Percentiles rank a stretch among this genome's conserved stretches.
Conservation (phyloP, 1,140 invertebrate species). For the Hycleus cichorii region DNA sequence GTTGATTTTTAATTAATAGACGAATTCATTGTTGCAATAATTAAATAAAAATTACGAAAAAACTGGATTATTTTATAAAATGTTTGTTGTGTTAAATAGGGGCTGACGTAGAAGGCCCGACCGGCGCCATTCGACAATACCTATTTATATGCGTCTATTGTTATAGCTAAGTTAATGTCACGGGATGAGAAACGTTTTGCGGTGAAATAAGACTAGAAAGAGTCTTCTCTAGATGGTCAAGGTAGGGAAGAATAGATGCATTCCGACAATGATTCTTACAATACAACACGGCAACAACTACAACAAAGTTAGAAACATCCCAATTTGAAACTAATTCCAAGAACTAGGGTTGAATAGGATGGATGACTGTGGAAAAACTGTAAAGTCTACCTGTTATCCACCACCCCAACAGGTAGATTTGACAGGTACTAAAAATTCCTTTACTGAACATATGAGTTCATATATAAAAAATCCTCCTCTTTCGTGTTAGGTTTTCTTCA, state of each 20-base stretch:
- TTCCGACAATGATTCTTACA: conserved; percentile 11
- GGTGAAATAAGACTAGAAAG: conserved; percentile 5
- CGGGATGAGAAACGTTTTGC: conserved; percentile 17
- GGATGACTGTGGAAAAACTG: neutral
- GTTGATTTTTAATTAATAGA: too few relatives aligned
- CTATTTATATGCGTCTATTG: conserved; percentile 14
- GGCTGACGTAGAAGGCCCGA: conserved; percentile 1
- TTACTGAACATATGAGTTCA: too few relatives aligned
- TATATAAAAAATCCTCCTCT: too few relatives aligned
- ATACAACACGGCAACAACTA: conserved; percentile 1
- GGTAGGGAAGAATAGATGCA: too few relatives aligned
- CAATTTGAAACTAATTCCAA: neutral
- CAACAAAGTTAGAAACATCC: conserved; percentile 1
- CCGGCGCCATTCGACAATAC: conserved; percentile 14
- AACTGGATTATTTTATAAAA: too few relatives aligned
- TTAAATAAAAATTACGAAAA: too few relatives aligned
- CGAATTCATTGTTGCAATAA: too few relatives aligned
- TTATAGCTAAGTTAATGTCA: conserved; percentile 21
- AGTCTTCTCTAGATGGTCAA: too few relatives aligned
- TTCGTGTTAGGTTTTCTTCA: too few relatives aligned
- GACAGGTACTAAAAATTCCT: too few relatives aligned
- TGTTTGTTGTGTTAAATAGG: too few relatives aligned
- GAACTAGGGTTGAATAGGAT: too few relatives aligned
- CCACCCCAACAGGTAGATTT: conserved; percentile 1
- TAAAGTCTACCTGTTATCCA: conserved; percentile 5